phyloP scores from a whole-genome alignment of 2,797 vertebrate species.

The Dermochelys coriacea region DNA sequence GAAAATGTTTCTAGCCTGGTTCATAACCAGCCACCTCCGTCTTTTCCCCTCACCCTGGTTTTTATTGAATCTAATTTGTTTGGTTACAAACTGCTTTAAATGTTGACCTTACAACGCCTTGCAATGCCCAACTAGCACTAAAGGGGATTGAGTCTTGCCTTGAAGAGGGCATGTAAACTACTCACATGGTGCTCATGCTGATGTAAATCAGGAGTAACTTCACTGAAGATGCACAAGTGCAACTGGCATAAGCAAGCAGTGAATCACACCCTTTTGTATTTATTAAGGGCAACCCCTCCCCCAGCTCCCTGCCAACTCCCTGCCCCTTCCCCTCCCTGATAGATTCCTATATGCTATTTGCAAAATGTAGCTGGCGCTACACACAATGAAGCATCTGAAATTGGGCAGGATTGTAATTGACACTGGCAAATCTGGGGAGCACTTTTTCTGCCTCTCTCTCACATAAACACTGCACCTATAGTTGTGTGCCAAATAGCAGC shows the following conservation, averaged over 20 bases:
- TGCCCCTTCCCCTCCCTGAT: not conserved
- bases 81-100: slow-evolving; percentile 1
- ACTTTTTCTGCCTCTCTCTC: not conserved
- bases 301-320: not conserved
- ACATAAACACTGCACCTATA: not conserved
- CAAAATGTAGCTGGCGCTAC: not conserved
- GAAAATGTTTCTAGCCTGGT: not conserved
- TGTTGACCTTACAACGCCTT: slow-evolving; percentile 36
- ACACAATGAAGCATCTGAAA: not conserved
- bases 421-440: not conserved
- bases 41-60: not conserved
- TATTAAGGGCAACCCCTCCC: not conserved
- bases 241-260: not conserved
- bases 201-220: slow-evolving; percentile 50
- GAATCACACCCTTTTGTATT: not conserved
- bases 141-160: slow-evolving; percentile 49
- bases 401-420: not conserved
- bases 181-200: not conserved
- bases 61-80: not conserved
- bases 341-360: not conserved
- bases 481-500: not conserved
- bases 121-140: slow-evolving; percentile 32
- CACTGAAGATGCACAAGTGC: not conserved
- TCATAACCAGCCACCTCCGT: not conserved
- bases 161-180: slow-evolving; percentile 12